Percentiles rank a stretch among this genome's conserved stretches.
These are phyloP conservation scores for Cynaeus angustus DNA, from an alignment of 2,888 invertebrate genomes.

Conservation along the genomic window DNA sequence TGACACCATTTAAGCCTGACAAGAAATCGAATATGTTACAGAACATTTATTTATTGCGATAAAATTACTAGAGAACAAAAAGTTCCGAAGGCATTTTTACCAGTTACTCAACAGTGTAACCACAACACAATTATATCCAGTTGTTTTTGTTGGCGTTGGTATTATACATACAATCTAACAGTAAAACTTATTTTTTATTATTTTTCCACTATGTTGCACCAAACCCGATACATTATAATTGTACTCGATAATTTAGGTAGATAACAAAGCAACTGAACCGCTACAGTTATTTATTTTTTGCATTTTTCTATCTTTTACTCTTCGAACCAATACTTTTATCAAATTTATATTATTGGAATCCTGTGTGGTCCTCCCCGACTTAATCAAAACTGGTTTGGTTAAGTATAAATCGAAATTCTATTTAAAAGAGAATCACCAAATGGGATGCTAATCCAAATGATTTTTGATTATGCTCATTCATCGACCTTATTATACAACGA, in stretches of 20 bases:
- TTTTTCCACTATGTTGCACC: constrained; percentile 41
- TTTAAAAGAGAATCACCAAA: constrained; percentile 49
- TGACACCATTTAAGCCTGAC: constrained; percentile 19
- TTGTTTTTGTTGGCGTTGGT: constrained; percentile 49
- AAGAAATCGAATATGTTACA: constrained; percentile 44
- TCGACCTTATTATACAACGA: constrained; percentile 51
- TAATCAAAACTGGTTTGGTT: constrained; percentile 53
- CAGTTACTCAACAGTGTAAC: constrained; percentile 52
- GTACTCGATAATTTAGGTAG: constrained; percentile 47
- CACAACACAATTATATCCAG: constrained; percentile 52
- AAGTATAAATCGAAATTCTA: constrained; percentile 44
- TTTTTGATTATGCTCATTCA: constrained; percentile 54
- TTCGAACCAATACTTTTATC: constrained; percentile 12
- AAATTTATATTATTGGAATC: constrained; percentile 30
- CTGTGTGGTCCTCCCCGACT: constrained; percentile 53
- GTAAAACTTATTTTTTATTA: constrained; percentile 46
- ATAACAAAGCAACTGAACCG: constrained; percentile 46
- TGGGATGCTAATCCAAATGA: constrained; percentile 55
- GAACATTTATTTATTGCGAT: constrained; percentile 44
- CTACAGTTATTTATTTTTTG: constrained; percentile 30
- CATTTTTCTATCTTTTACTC: constrained; percentile 14
- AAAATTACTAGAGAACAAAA: constrained; percentile 45
- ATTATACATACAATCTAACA: constrained; percentile 51
- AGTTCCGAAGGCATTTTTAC: constrained; percentile 45
- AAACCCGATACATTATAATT: constrained; percentile 46